These are phyloP conservation scores for Heteractis magnifica DNA, from an alignment of 92 coral and sea anemone genomes.

Conservation along the genomic window DNA sequence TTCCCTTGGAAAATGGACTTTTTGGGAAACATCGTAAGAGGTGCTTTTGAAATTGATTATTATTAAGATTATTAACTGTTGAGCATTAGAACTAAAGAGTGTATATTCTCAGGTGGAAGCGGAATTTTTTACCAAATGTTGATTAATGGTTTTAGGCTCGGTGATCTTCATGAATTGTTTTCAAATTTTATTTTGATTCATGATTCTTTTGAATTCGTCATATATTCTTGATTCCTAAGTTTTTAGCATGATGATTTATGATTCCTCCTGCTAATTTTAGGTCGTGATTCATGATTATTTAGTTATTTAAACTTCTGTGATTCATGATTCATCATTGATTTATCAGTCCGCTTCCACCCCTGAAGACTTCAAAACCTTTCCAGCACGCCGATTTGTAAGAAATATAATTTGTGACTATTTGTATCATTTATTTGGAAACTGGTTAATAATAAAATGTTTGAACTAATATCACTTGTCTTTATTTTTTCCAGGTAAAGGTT, in stretches of 20 bases:
- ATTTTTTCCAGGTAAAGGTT: constrained; percentile 10
- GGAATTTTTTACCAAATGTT: too few relatives aligned
- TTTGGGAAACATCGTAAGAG: background rate
- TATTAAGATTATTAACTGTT: background rate
- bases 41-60: too few relatives aligned
- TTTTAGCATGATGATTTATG: too few relatives aligned
- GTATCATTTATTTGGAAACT: constrained; percentile 6
- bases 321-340: too few relatives aligned
- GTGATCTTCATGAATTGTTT: too few relatives aligned
- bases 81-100: background rate
- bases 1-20: constrained; percentile 2
- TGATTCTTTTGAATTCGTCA: too few relatives aligned
- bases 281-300: too few relatives aligned
- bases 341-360: background rate
- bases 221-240: too few relatives aligned
- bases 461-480: background rate
- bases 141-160: too few relatives aligned
- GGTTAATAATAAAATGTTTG: background rate
- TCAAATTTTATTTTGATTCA: too few relatives aligned
- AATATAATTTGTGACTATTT: background rate
- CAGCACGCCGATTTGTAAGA: background rate
- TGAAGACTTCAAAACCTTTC: background rate
- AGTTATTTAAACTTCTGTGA: too few relatives aligned
- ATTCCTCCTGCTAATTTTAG: too few relatives aligned
- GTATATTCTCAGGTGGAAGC: background rate